Evolutionary conservation across 1,140 invertebrate genomes (phyloP), one percentile per base, ranked within the genome.

Genomic region (Lordiphosa clarofinis): DNA sequence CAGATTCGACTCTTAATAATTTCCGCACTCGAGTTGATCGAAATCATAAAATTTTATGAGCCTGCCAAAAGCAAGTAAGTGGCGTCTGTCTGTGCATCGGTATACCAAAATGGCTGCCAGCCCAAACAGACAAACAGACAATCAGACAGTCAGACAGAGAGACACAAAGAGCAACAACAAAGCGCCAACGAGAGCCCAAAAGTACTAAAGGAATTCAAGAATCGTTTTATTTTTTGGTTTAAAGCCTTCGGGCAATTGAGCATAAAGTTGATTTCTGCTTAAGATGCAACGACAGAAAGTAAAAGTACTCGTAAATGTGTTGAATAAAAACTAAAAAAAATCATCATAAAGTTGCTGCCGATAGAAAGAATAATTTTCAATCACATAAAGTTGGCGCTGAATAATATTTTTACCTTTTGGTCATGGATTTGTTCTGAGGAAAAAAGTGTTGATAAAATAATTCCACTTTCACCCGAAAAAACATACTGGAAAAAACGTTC

Each of bases 21-120:
- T 86, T 86, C 81, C 81, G 81, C 81, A 86, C 81, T 86, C 79
- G 75, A 86, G 75, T 86, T 86, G 81, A 86, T 86, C 81, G 81
- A 86, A 86, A 86, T 86, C 81, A 86, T 86, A 86, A 86, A 86
- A 86, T 86, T 86, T 86, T 86, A 86, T 86, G 81, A 86, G 81
- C 63, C 64, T 64, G 65, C 74, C 66, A 87, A 79, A 72, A 82
- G 71, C 76, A 66, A 66, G 67, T 76, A 74, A 86, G 74, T 86
- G 72, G 48, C 52, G 79, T 49, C 33, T 49, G 43, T 19, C 13
- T 55, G 40, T 42, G 47, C 53, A 46, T 50, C 44, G 48, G 57
- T 53, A 7, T 31, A 31, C 50, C 75, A 76, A 82, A 81, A 84
- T 86, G 81, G 79, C 81, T 73, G 78, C 43, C 78, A 86, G 57